These are phyloP conservation scores for Halcyon senegalensis DNA, from an alignment of 2,113 vertebrate species.

Conservation along the genomic window DNA sequence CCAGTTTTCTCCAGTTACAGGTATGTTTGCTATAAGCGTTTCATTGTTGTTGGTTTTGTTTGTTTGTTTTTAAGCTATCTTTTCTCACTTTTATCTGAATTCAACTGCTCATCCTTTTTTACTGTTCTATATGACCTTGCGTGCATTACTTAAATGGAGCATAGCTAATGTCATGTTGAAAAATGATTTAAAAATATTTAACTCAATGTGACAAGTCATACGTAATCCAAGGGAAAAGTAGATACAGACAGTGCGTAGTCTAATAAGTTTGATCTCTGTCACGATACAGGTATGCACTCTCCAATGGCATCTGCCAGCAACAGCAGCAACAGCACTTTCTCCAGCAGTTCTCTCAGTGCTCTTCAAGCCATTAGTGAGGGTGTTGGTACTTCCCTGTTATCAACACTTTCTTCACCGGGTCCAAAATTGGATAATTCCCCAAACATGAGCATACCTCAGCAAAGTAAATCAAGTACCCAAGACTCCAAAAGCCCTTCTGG, in stretches of 20 bases:
- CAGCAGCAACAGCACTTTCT: slow-evolving; percentile 83
- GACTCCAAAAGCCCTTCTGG: slow-evolving; percentile 90
- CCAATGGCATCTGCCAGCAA: slow-evolving; percentile 85
- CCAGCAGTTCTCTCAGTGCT: slow-evolving; percentile 95
- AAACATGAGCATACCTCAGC: slow-evolving; percentile 84
- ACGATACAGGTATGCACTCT: slow-evolving; percentile 86
- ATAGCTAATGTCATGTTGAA: neutral
- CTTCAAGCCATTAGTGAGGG: slow-evolving; percentile 98
- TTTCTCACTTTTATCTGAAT: neutral
- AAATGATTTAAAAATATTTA: neutral
- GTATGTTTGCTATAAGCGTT: slow-evolving; percentile 66
- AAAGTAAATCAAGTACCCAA: slow-evolving; percentile 76
- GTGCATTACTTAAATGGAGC: neutral
- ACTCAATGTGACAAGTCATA: neutral
- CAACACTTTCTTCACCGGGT: slow-evolving; percentile 89
- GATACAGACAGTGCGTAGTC: neutral
- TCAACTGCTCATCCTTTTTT: neutral
- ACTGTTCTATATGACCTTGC: neutral
- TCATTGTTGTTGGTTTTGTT: too few species aligned
- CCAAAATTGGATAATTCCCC: slow-evolving; percentile 91
- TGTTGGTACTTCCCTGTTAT: slow-evolving; percentile 91
- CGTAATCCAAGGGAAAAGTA: neutral
- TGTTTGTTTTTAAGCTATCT: neutral
- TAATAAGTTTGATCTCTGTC: neutral
- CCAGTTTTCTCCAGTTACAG: slow-evolving; percentile 92